Conservation (phyloP, 2,113 vertebrate genomes). For the Apus apus region DNA sequence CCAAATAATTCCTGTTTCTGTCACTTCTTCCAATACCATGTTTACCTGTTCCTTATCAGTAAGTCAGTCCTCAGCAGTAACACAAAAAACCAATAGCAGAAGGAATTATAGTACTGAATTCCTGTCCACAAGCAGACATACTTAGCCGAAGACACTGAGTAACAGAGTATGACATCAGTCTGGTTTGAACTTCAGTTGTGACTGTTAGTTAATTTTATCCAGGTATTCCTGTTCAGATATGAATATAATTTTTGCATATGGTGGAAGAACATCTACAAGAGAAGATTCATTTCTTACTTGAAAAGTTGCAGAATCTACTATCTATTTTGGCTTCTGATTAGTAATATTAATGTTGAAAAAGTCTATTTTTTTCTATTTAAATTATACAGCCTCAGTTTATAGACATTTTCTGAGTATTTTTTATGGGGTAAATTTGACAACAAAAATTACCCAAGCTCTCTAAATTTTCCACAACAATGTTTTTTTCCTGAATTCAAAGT, state of each 20-base stretch:
- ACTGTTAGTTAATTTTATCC: neutral
- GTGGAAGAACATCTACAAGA: neutral
- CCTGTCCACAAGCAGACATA: neutral
- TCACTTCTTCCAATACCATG: neutral
- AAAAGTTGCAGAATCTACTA: neutral
- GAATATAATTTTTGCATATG: neutral
- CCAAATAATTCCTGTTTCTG: neutral
- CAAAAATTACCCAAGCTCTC: neutral
- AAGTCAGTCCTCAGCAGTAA: neutral
- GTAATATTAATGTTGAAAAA: accelerated
- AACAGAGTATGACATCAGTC: neutral
- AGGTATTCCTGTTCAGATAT: neutral
- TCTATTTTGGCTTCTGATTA: neutral
- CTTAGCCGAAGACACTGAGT: neutral
- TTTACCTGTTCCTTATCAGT: neutral
- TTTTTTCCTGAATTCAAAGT: neutral
- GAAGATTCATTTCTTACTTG: neutral
- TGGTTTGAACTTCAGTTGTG: neutral
- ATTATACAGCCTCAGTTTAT: neutral
- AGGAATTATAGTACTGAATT: neutral
- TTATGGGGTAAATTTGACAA: neutral
- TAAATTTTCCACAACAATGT: accelerated
- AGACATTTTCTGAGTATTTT: neutral
- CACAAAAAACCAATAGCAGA: neutral
- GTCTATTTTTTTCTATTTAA: neutral